Conservation (phyloP, 1,140 invertebrate genomes). For the Heliconius eleuchia region DNA sequence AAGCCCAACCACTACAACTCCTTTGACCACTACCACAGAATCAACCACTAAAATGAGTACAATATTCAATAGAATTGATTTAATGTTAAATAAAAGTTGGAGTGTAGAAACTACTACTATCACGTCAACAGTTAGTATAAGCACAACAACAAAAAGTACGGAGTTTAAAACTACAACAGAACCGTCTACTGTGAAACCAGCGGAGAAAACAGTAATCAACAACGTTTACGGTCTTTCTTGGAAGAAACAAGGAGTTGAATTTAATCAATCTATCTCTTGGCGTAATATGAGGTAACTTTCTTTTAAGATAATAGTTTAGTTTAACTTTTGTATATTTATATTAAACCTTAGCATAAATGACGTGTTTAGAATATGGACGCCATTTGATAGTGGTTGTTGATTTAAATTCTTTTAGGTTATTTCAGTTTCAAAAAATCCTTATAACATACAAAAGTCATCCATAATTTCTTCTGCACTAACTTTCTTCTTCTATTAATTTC, state of each 20-base stretch:
- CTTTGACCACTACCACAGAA: constrained; percentile 64
- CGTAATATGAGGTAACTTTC: constrained; percentile 71
- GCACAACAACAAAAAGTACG: constrained; percentile 65
- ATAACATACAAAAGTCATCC: no score
- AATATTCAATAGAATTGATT: constrained; percentile 75
- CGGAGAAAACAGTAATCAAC: constrained; percentile 72
- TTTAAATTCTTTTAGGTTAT: neutral
- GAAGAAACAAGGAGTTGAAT: constrained; percentile 76
- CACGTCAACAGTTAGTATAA: constrained; percentile 73
- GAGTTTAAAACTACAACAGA: constrained; percentile 61
- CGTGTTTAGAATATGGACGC: neutral
- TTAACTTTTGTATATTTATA: neutral
- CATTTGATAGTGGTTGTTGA: neutral
- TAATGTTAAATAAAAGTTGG: constrained; percentile 78
- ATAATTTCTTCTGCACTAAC: no score
- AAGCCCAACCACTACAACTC: constrained; percentile 49
- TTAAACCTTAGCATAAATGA: neutral
- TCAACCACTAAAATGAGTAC: constrained; percentile 73
- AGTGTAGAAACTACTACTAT: constrained; percentile 73
- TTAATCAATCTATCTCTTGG: constrained; percentile 70
- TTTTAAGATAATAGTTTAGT: neutral
- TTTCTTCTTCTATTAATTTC: no score
- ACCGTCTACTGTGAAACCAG: constrained; percentile 67
- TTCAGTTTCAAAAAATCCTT: no score
- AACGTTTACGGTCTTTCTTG: constrained; percentile 77